phyloP scores from a whole-genome alignment of 2,797 vertebrate genomes.

The Diplodus puntazzo region DNA sequence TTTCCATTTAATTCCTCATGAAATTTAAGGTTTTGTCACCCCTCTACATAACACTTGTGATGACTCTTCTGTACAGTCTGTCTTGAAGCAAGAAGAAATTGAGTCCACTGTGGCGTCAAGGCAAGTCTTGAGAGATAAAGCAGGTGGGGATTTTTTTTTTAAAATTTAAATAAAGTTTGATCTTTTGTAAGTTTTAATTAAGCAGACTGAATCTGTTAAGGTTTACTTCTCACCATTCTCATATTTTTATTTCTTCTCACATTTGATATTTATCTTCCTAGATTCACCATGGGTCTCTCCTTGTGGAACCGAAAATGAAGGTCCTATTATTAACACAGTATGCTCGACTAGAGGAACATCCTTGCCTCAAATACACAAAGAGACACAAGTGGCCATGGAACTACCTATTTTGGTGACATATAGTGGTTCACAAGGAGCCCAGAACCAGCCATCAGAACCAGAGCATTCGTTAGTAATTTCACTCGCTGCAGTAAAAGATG shows the following conservation, averaged over 20 bases:
- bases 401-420: neutral
- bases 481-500: constrained; percentile 23
- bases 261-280: constrained; percentile 20
- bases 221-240: neutral
- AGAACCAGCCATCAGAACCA: constrained; percentile 26
- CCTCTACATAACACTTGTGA: constrained; percentile 34
- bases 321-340: neutral
- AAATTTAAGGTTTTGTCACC: neutral
- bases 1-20: neutral
- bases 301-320: constrained; percentile 27
- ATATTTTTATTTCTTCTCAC: neutral
- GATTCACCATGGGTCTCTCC: constrained; percentile 12
- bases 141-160: constrained; percentile 50
- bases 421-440: neutral
- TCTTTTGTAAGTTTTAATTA: neutral
- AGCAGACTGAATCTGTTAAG: neutral
- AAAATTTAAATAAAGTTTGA: neutral
- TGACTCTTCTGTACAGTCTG: constrained; percentile 49
- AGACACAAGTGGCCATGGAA: neutral
- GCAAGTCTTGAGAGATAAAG: constrained; percentile 41
- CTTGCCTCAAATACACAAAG: constrained; percentile 17
- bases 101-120: constrained; percentile 36
- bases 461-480: constrained; percentile 34
- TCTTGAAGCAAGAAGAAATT: constrained; percentile 69
- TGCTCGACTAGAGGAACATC: constrained; percentile 21